phyloP scores from a whole-genome alignment of 1,140 invertebrate genomes.

The Drosophila ironensis region DNA sequence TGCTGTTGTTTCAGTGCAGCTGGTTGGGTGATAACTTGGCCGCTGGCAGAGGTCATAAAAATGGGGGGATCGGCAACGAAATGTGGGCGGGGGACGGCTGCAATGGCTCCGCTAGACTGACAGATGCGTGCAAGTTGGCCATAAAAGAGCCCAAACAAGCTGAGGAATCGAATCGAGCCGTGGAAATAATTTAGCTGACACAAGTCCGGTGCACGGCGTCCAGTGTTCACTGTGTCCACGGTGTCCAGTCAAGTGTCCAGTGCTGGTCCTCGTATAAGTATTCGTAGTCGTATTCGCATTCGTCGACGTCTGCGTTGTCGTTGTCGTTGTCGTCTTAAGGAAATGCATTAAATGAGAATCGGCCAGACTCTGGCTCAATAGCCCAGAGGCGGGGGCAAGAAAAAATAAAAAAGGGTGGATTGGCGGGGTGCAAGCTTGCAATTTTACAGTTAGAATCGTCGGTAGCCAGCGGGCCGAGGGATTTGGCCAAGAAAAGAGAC shows the following conservation, averaged over 20 bases:
- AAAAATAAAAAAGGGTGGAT: not conserved
- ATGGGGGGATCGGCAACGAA: conserved; percentile 12
- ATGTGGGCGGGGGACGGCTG: no score
- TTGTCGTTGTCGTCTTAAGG: conserved; percentile 65
- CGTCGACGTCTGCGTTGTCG: conserved; percentile 45
- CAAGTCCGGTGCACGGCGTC: conserved; percentile 23
- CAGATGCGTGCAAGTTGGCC: conserved; percentile 75
- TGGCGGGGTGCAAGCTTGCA: conserved; percentile 30
- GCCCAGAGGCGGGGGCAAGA: not conserved
- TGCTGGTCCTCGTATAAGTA: conserved; percentile 8
- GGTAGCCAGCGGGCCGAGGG: conserved; percentile 20
- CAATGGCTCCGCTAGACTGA: conserved; percentile 45
- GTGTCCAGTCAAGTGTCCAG: conserved; percentile 47
- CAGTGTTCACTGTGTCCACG: conserved; percentile 48
- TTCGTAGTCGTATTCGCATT: no score
- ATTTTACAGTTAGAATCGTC: conserved; percentile 65
- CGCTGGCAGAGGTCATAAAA: conserved; percentile 40
- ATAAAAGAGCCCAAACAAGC: conserved; percentile 68
- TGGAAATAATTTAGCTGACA: conserved; percentile 73
- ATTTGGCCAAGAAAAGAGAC: conserved; percentile 2
- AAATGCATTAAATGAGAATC: conserved; percentile 72
- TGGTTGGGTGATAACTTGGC: conserved; percentile 26
- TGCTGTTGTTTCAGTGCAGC: conserved; percentile 1
- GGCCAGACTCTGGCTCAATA: conserved; percentile 13
- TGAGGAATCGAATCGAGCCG: conserved; percentile 48